Conservation (phyloP, 2,888 invertebrate genomes). For the Eristalis arbustorum region DNA sequence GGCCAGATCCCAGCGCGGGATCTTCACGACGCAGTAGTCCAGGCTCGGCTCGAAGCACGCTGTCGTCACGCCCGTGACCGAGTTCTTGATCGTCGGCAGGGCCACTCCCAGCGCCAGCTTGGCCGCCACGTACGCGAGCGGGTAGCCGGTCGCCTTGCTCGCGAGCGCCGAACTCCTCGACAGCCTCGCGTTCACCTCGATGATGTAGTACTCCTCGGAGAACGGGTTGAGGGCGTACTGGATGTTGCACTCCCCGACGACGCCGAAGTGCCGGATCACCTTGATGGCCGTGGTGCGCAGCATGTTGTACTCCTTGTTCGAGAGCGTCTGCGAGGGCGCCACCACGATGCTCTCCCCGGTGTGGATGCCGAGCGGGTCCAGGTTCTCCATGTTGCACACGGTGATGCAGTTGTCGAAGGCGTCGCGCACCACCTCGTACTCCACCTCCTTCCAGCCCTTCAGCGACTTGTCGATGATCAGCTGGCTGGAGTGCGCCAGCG, state of each 20-base stretch:
- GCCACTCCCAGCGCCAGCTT: constrained; percentile 94
- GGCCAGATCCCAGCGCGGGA: constrained; percentile 98
- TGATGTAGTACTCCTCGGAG: constrained; percentile 94
- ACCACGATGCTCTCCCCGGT: constrained; percentile 99
- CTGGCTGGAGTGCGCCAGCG: constrained; percentile 93
- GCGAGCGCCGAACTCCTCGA: constrained; percentile 99
- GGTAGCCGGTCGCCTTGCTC: constrained; percentile 99
- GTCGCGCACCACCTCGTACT: constrained; percentile 99
- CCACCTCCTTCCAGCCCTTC: constrained; percentile 99
- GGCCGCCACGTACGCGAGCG: constrained; percentile 98
- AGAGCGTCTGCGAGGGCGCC: constrained; percentile 98
- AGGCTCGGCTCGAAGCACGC: constrained; percentile 99
- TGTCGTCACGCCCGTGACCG: constrained; percentile 96
- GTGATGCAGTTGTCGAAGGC: constrained; percentile 99
- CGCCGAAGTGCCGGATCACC: constrained; percentile 96
- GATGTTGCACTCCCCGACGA: constrained; percentile 99
- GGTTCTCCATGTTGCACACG: constrained; percentile 99
- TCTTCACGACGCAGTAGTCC: constrained; percentile 99
- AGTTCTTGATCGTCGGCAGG: constrained; percentile 93
- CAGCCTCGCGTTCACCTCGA: constrained; percentile 98
- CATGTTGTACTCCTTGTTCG: constrained; percentile 97
- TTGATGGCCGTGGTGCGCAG: constrained; percentile 96
- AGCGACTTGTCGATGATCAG: constrained; percentile 97
- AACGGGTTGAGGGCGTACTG: constrained; percentile 98
- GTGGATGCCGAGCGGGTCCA: constrained; percentile 99